These are phyloP conservation scores for Megamerina dolium DNA, from an alignment of 2,888 invertebrate species.

Conservation along the genomic window DNA sequence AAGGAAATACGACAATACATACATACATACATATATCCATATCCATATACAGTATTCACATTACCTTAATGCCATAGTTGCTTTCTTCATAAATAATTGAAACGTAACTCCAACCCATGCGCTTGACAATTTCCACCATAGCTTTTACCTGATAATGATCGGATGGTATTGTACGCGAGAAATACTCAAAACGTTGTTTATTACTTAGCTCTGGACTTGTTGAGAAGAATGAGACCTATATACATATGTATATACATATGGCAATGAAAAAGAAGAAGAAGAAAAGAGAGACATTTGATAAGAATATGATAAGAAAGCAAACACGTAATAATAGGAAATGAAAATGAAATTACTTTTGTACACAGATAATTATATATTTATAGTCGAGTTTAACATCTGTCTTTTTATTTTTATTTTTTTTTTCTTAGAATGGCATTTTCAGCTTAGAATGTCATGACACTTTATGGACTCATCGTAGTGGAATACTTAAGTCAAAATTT, in stretches of 20 bases:
- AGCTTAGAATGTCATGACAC: too few relatives aligned
- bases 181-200: conserved; percentile 91
- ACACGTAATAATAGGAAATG: too few relatives aligned
- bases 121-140: conserved; percentile 87
- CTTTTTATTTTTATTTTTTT: too few relatives aligned
- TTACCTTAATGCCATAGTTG: conserved; percentile 90
- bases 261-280: conserved; percentile 1
- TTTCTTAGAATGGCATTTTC: too few relatives aligned
- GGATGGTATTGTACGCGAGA: conserved; percentile 89
- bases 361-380: neutral
- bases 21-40: too few relatives aligned
- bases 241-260: too few relatives aligned
- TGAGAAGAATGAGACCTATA: conserved; percentile 89
- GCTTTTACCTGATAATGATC: conserved; percentile 92
- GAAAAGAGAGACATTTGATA: too few relatives aligned
- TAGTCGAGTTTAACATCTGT: too few relatives aligned
- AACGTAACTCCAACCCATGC: conserved; percentile 87
- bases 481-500: too few relatives aligned
- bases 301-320: neutral
- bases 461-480: too few relatives aligned
- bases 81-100: conserved; percentile 95
- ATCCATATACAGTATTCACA: too few relatives aligned
- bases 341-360: neutral
- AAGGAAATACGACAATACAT: too few relatives aligned
- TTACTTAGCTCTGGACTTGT: conserved; percentile 91